Evolutionary conservation across 92 coral and sea anemone genomes (phyloP).

Genomic region (Virgularia gustaviana): DNA sequence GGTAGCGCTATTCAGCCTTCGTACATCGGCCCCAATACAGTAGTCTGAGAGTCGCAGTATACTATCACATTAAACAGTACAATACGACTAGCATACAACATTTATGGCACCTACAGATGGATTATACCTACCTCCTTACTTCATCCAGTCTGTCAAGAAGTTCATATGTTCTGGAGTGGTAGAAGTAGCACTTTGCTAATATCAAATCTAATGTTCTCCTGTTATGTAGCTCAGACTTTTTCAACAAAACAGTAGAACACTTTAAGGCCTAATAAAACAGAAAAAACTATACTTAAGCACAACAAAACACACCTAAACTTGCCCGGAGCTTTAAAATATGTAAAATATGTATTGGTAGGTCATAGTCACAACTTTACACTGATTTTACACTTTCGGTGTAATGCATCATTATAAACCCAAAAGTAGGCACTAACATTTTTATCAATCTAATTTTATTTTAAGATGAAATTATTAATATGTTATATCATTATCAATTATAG

Average conservation of each 20-base stretch:
- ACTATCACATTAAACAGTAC: neutral
- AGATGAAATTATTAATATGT: no score
- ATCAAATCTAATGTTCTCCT: conserved; percentile 87
- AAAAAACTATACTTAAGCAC: neutral
- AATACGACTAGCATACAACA: neutral
- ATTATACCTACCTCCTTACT: conserved; percentile 65
- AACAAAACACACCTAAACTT: neutral
- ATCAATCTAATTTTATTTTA: no score
- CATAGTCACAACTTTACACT: no score
- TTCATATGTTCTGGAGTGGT: conserved; percentile 93
- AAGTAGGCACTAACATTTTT: no score
- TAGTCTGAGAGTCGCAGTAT: neutral
- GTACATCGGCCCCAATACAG: neutral
- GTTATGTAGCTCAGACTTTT: conserved; percentile 76
- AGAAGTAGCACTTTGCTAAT: conserved; percentile 92
- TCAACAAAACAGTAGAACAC: conserved; percentile 84
- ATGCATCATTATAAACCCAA: no score
- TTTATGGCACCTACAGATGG: neutral
- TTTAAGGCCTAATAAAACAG: conserved; percentile 64
- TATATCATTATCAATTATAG: no score
- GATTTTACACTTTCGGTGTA: no score
- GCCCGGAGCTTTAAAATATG: neutral
- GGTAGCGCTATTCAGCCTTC: no score
- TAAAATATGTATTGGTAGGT: no score
- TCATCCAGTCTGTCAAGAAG: conserved; percentile 77